Evolutionary conservation across 2,797 vertebrate species (phyloP).

Genomic region (Ceryle rudis): DNA sequence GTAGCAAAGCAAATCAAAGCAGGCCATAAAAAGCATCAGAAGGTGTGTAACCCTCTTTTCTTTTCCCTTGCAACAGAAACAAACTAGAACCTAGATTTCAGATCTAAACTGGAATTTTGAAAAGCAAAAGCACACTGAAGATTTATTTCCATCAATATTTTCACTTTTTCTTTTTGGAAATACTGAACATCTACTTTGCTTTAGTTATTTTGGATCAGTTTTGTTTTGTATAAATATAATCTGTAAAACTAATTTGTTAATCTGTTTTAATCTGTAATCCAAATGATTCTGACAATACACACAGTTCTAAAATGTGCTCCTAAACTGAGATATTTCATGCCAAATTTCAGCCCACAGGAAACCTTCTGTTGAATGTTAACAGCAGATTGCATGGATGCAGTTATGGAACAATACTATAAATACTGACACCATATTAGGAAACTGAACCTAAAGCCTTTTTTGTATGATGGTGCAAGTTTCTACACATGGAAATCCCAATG

Average conservation of each 20-base stretch:
- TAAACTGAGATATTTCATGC: neutral
- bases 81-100: neutral
- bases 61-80: neutral
- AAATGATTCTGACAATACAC: neutral
- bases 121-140: neutral
- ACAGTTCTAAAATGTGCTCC: neutral
- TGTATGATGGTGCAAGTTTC: neutral
- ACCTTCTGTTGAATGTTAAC: neutral
- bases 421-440: neutral
- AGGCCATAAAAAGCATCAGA: neutral
- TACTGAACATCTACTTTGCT: neutral
- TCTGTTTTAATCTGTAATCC: neutral
- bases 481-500: neutral
- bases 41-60: neutral
- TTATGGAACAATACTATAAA: neutral
- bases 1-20: neutral
- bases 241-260: neutral
- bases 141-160: neutral
- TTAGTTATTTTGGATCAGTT: neutral
- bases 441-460: neutral
- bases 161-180: neutral
- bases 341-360: neutral
- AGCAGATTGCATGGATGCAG: neutral
- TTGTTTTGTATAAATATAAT: neutral
- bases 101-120: neutral